A percentile compares a stretch with the other conserved stretches of the same genome.
These are phyloP conservation scores for Lagodon rhomboides DNA, from an alignment of 2,797 vertebrate genomes.

Conservation along the genomic window DNA sequence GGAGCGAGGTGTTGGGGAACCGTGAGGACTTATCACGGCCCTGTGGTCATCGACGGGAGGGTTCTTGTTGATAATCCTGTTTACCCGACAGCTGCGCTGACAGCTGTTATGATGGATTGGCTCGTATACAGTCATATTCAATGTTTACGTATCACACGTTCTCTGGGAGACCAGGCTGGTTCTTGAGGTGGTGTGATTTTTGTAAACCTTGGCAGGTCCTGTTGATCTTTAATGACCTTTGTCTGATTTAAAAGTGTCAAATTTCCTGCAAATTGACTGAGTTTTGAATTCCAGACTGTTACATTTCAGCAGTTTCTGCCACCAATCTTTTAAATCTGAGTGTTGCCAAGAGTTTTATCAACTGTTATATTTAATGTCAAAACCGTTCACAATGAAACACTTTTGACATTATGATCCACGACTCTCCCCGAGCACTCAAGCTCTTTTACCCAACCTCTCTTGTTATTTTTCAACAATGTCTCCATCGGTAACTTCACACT, in stretches of 20 bases:
- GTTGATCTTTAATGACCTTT: background rate
- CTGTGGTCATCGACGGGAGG: slow-evolving; percentile 28
- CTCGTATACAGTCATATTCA: slow-evolving; percentile 13
- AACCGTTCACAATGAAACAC: background rate
- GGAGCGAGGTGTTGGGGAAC: slow-evolving; percentile 1
- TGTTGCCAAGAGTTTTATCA: background rate
- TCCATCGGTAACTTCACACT: background rate
- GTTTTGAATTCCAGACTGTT: background rate
- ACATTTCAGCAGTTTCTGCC: background rate
- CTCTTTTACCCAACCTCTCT: background rate
- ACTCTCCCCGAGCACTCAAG: background rate
- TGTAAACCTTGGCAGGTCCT: background rate
- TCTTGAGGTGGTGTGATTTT: background rate
- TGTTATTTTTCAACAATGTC: background rate
- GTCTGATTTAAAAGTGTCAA: background rate
- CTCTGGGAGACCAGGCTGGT: background rate
- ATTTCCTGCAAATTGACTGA: background rate
- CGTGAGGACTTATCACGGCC: slow-evolving; percentile 31
- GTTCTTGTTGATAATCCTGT: slow-evolving; percentile 51
- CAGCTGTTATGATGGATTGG: slow-evolving; percentile 48
- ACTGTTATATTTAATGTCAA: background rate
- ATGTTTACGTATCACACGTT: background rate
- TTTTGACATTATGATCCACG: background rate
- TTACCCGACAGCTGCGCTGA: slow-evolving; percentile 47
- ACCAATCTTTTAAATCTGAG: background rate